Evolutionary conservation across 2,888 invertebrate species (phyloP), one percentile per base, ranked within the genome.

Genomic region (Agrenia bidenticulata): DNA sequence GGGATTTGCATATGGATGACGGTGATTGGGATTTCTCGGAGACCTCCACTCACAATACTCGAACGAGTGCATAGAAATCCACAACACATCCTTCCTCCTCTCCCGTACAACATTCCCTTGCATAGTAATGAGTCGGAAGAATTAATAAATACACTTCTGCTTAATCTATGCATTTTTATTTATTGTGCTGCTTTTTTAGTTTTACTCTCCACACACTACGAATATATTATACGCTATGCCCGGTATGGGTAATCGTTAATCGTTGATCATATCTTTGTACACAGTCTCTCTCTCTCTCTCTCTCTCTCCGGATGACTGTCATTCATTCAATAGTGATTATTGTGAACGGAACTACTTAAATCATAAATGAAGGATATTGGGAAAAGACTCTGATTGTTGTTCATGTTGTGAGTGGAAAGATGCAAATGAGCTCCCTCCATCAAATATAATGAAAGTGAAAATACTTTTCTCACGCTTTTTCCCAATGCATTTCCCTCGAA

Each of bases 371-470:
- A 45, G 19, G 45, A 45, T 45, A 17, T 19, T 45, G 45, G 61
- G 58, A 61, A 67, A 55, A 7, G 4, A 32, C 11, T 32, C 32
- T 64, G 56, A 39, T 49, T 51, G 19, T 51, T 51, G 51, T 7
- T 51, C 23, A 7, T 23, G 51, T 51, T 51, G 51, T 51, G 51
- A 51, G 21, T 51, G 51, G 56, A 63, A 61, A 51, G 67, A 67
- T 70, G 67, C 63, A 70, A 70, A 70, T 70, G 63, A 67, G 70
- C 55, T n/a, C n/a, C n/a, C n/a, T n/a, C n/a, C n/a, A n/a, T n/a
- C n/a, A n/a, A 66, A 64, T 66, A 63, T 60, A 63, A 54, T 61
- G 63, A 67, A 61, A 67, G 63, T 67, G 67, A 67, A 65, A 63
- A 60, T 61, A 4, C 32, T 7, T 32, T 63, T 57, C 64, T 60